A percentile compares a stretch with the other conserved stretches of the same genome.
phyloP scores from a whole-genome alignment of 2,113 vertebrate species.

The Pan troglodytes region NHGRI_mPanTro3-v2.1_pri NC_072408.2:120107501-120108000 shows the following conservation, averaged over 20 bases:
- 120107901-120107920: conserved; percentile 95
- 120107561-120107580: background rate
- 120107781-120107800: background rate
- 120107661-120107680: accelerated
- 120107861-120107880: conserved; percentile 93
- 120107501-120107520: accelerated
- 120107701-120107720: accelerated
- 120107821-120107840: background rate
- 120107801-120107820: background rate
- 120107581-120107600: background rate
- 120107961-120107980: background rate
- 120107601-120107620: background rate
- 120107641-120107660: background rate
- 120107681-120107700: too few species aligned
- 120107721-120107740: too few species aligned
- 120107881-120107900: conserved; percentile 99
- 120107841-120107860: background rate
- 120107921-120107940: conserved; percentile 88
- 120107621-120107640: accelerated
- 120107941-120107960: accelerated
- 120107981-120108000: background rate
- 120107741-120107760: background rate
- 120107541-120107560: background rate
- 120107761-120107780: background rate
- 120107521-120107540: background rate